phyloP scores from a whole-genome alignment of 30 jellyfish, hydroid and myxozoan species.

The Euphysa ruthae region DNA sequence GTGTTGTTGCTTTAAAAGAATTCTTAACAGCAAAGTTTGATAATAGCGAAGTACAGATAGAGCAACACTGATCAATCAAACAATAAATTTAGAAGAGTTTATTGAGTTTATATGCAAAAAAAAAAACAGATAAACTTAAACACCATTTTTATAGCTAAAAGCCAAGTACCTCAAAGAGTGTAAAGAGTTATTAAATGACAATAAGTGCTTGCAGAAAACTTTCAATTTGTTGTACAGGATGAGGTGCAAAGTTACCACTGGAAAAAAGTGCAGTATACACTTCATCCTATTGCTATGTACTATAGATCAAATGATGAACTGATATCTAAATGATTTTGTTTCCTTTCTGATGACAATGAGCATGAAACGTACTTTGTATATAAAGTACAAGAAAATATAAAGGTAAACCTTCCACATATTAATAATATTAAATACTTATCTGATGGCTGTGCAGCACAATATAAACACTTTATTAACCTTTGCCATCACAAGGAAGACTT shows the following conservation, averaged over 20 bases:
- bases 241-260: no score
- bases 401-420: no score
- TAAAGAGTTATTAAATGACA: neutral
- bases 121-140: neutral
- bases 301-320: no score
- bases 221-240: no score
- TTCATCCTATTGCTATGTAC: no score
- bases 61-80: conserved; percentile 4
- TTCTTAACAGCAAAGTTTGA: neutral
- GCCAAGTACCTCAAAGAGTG: neutral
- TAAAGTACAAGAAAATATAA: no score
- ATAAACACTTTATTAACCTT: conserved; percentile 39
- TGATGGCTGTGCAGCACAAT: conserved; percentile 81
- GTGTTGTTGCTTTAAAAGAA: neutral
- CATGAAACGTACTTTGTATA: no score
- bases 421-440: conserved; percentile 32
- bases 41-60: neutral
- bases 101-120: conserved; percentile 1
- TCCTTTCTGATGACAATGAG: no score
- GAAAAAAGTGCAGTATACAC: no score
- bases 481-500: conserved; percentile 32
- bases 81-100: neutral
- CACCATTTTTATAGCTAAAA: neutral
- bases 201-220: no score
- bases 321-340: no score